Evolutionary conservation across 1,140 invertebrate genomes (phyloP), one percentile per base, ranked within the genome.

Genomic region (Drosophila suzukii): DNA sequence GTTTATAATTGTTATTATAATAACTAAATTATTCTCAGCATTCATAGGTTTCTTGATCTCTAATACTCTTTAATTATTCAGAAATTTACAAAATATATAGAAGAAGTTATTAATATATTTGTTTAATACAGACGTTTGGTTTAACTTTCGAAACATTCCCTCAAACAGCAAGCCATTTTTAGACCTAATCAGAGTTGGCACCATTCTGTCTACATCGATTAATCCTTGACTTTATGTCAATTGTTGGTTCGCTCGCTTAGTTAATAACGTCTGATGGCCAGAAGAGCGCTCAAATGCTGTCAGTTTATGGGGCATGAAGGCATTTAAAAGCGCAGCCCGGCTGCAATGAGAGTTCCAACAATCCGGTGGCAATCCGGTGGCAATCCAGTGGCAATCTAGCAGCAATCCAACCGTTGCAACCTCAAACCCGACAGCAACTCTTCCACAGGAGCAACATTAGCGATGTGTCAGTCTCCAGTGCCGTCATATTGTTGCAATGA

Each of bases 261-360:
- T 73, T 81, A 81, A 73, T 66, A 76, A 54, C 76, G 67, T 85
- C 79, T 81, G 81, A 81, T 68, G 65, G 56, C 30, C 36, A 34
- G 50, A 20, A 68, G 74, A 78, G 68, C 53, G 71, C 27, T 32
- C 41, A 39, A 75, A 75, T 75, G 63, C 43, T 82, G 75, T 55
- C 66, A 39, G 75, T 88, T 86, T 86, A 86, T 88, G 82, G 78
- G 79, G 65, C 82, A 88, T 86, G 82, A 86, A 88, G 75, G 78
- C 82, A 88, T 75, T 86, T 73, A 68, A 81, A 84, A 78, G 79
- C 83, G 83, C 75, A 81, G 75, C 60, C 43, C 63, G 67, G 57
- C 53, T 81, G 82, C 78, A 77, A 77, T 73, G 59, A 47, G 46
- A 62, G 43, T 53, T 41, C n/a, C 46, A 57, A 11, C 27, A 8